Evolutionary conservation across 2,888 invertebrate genomes (phyloP), one percentile per base, ranked within the genome.

Genomic region (Thymelicus acteon): DNA sequence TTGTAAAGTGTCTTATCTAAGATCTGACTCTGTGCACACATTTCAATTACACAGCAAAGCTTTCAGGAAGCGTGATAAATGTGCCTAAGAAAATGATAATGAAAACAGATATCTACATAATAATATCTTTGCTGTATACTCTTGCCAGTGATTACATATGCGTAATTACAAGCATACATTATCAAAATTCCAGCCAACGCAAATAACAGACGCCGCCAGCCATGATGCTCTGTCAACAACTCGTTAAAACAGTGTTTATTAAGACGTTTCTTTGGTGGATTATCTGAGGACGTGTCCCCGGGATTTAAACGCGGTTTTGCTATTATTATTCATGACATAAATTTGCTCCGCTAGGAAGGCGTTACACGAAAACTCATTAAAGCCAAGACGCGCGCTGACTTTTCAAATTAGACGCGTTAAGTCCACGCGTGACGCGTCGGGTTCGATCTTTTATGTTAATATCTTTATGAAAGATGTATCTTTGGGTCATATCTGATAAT

Each of bases 341-440:
- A 93, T 92, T 92, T 91, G 88, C 87, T 86, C 84, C 79, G 86
- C 87, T 85, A 86, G 88, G 89, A 87, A 90, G 89, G 91, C 88
- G 91, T 92, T 92, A 92, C 89, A 87, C 87, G 91, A 90, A 92
- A 93, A 93, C 92, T 93, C 92, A 93, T 93, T 93, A 93, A 92
- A 92, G 91, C 87, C 79, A 85, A 87, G 90, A 92, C 92, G 92
- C 90, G 91, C 85, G 82, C 87, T 89, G 92, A 92, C 91, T 93
- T 92, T 92, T 90, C 91, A 92, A 92, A 92, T 88, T 90, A 91
- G 91, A 92, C 90, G 86, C 92, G 92, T 91, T 92, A 92, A 92
- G 92, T 89, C 91, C 92, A 92, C 91, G 92, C 92, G 92, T 92
- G 92, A 89, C 87, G 84, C 72, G 57, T 58, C 69, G 66, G 70